These are phyloP conservation scores for Metellina segmentata DNA, from an alignment of 2,888 invertebrate species.

Conservation along the genomic window DNA sequence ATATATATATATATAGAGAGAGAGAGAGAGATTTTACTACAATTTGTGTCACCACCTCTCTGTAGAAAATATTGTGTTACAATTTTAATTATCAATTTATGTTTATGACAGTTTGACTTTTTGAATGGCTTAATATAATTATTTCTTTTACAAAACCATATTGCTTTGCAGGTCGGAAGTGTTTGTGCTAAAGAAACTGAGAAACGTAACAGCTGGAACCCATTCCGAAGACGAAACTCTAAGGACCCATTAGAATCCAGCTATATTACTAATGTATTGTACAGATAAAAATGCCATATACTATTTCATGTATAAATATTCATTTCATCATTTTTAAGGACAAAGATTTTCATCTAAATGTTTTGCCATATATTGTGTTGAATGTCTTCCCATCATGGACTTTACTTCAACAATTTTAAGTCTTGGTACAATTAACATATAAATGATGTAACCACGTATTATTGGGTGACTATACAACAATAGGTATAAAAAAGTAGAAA, in stretches of 20 bases:
- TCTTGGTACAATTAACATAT: neutral
- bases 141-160: neutral
- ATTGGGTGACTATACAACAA: neutral
- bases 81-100: too few relatives aligned
- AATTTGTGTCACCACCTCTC: too few relatives aligned
- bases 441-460: neutral
- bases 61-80: too few relatives aligned
- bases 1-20: too few relatives aligned
- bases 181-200: constrained; percentile 74
- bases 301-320: constrained; percentile 21
- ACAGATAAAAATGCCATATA: constrained; percentile 31
- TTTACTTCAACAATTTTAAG: neutral
- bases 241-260: constrained; percentile 75
- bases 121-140: too few relatives aligned
- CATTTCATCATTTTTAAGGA: constrained; percentile 29
- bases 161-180: constrained; percentile 66
- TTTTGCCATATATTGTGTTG: neutral
- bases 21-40: too few relatives aligned
- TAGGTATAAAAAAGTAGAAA: neutral
- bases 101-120: too few relatives aligned
- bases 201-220: constrained; percentile 76
- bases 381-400: neutral
- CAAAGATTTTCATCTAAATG: constrained; percentile 41
- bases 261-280: constrained; percentile 70
- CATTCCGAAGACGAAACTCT: constrained; percentile 71